Conservation (phyloP, 1,140 invertebrate species). For the Leptopilina boulardi region DNA sequence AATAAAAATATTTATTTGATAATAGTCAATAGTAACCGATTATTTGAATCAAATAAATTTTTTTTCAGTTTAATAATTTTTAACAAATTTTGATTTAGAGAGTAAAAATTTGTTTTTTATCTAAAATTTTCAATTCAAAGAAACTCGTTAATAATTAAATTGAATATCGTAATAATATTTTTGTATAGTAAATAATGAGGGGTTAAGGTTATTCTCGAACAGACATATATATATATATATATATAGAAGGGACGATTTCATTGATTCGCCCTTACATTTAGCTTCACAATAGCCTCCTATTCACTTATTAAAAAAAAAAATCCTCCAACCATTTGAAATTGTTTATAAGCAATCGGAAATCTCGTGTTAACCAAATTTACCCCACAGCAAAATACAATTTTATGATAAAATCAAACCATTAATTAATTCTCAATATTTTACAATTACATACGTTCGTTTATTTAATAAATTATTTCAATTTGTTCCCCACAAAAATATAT, state of each 20-base stretch:
- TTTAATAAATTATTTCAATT: neutral
- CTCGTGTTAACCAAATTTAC: neutral
- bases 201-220: slow-evolving; percentile 10
- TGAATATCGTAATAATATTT: neutral
- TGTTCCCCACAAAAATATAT: too few relatives aligned
- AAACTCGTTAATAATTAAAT: too few relatives aligned
- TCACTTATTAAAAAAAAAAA: slow-evolving; percentile 1
- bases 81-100: too few relatives aligned
- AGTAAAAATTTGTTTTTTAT: too few relatives aligned
- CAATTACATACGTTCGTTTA: too few relatives aligned
- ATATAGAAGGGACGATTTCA: slow-evolving; percentile 14
- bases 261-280: slow-evolving; percentile 19
- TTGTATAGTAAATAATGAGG: neutral
- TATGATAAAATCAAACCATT: neutral
- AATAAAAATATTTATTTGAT: too few relatives aligned
- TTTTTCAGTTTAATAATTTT: too few relatives aligned
- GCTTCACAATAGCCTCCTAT: neutral
- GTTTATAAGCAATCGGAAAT: neutral
- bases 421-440: neutral
- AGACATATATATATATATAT: too few relatives aligned
- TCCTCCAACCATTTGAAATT: neutral
- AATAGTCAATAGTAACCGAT: too few relatives aligned
- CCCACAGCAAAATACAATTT: neutral
- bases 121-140: too few relatives aligned
- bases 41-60: too few relatives aligned